phyloP scores from a whole-genome alignment of 2,888 invertebrate species.

The Apotomis capreana region DNA sequence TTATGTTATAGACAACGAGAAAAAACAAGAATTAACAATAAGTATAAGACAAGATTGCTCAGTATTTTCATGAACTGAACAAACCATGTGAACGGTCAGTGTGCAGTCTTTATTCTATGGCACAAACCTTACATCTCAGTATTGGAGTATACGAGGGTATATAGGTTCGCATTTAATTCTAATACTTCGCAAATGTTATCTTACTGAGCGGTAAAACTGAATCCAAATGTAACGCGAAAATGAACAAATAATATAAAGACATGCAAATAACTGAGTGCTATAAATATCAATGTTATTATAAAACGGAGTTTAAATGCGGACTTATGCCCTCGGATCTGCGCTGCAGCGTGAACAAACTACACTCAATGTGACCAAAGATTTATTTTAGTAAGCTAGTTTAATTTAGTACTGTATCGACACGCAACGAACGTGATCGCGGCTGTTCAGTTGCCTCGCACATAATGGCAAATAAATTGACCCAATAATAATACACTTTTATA shows the following conservation, averaged over 20 bases:
- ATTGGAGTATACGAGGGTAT: constrained; percentile 14
- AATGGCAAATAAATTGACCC: background rate
- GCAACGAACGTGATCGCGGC: constrained; percentile 45
- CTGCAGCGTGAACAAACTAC: constrained; percentile 57
- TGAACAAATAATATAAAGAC: background rate
- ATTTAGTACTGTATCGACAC: constrained; percentile 48
- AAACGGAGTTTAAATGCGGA: background rate
- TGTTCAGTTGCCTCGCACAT: background rate
- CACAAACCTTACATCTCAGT: constrained; percentile 21
- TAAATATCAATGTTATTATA: background rate
- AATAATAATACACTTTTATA: background rate
- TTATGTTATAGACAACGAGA: no score
- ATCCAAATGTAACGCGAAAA: background rate
- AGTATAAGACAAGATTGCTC: background rate
- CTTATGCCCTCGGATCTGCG: constrained; percentile 1
- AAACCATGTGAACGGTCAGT: background rate
- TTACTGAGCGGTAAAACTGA: no score
- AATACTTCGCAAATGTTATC: background rate
- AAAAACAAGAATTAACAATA: background rate
- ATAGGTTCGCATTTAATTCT: background rate
- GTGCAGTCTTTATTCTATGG: constrained; percentile 16
- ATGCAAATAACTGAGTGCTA: no score
- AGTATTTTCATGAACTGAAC: background rate
- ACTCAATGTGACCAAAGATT: constrained; percentile 79
- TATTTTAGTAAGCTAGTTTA: constrained; percentile 56